Conservation (phyloP, 1,140 invertebrate species). For the Pseudachorutes palmiensis region DNA sequence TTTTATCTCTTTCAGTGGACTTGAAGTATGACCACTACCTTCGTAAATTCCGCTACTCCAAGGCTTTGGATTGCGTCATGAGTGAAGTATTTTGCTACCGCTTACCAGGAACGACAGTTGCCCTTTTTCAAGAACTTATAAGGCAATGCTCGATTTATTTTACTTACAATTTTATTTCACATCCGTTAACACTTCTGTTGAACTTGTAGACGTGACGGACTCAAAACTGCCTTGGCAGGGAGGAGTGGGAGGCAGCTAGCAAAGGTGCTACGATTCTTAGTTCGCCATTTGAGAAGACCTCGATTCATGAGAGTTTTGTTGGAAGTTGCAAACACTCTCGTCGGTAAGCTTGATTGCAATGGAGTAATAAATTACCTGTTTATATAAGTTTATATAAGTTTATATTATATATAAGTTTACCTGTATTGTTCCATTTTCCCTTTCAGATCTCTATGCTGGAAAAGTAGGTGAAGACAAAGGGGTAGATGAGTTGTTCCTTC, state of each 20-base stretch:
- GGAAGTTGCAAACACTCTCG: constrained; percentile 60
- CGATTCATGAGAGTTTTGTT: constrained; percentile 63
- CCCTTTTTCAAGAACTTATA: constrained; percentile 73
- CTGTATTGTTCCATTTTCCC: constrained; percentile 8
- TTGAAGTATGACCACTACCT: constrained; percentile 57
- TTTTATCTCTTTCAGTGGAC: constrained; percentile 23
- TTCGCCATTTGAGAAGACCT: constrained; percentile 61
- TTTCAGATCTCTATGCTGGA: constrained; percentile 40
- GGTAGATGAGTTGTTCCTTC: constrained; percentile 52
- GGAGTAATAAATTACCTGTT: not conserved
- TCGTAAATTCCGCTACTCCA: constrained; percentile 70
- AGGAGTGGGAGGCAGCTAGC: constrained; percentile 58
- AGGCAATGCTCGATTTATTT: constrained; percentile 40
- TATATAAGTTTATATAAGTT: not conserved
- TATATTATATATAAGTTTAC: constrained; percentile 11
- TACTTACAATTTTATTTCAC: constrained; percentile 17
- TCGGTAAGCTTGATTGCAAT: constrained; percentile 48
- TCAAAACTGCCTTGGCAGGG: constrained; percentile 59
- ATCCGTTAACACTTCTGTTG: constrained; percentile 4
- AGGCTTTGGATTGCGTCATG: constrained; percentile 68
- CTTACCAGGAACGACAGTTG: constrained; percentile 65
- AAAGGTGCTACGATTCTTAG: constrained; percentile 66
- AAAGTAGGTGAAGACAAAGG: constrained; percentile 44
- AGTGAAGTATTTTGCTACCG: constrained; percentile 52
- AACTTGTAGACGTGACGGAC: constrained; percentile 54